These are phyloP conservation scores for Drosophila paramelanica DNA, from an alignment of 2,888 invertebrate species.

Conservation along the genomic window DNA sequence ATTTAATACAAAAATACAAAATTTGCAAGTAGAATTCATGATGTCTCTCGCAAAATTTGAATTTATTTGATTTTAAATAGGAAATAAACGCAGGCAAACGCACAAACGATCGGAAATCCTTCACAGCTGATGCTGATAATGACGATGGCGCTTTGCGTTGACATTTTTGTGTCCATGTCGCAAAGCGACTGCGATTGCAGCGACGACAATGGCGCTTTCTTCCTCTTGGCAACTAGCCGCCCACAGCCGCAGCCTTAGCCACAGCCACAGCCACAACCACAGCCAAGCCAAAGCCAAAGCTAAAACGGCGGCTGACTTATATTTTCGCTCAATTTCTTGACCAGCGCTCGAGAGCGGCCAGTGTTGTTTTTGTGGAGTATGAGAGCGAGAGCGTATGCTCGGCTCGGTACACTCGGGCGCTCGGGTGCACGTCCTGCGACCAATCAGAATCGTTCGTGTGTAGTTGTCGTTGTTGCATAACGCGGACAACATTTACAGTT, in stretches of 20 bases:
- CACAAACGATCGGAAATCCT: constrained; percentile 25
- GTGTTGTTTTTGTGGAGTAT: constrained; percentile 14
- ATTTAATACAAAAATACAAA: too few species aligned
- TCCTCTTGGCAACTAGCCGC: constrained; percentile 31
- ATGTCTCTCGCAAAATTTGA: too few species aligned
- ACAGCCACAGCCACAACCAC: neutral
- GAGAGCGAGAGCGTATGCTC: constrained; percentile 25
- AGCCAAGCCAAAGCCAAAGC: neutral
- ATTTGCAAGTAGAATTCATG: too few species aligned
- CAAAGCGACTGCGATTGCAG: constrained; percentile 18
- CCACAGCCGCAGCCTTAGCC: constrained; percentile 10
- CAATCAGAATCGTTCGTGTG: constrained; percentile 63
- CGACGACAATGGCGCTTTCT: constrained; percentile 35
- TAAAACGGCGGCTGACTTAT: constrained; percentile 16
- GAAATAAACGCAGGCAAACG: neutral
- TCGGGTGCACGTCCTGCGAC: constrained; percentile 57
- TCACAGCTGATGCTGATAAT: constrained; percentile 13
- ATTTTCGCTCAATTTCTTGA: constrained; percentile 51
- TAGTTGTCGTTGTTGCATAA: constrained; percentile 67
- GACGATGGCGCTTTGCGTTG: constrained; percentile 28
- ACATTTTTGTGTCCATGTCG: constrained; percentile 38
- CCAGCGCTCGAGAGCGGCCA: constrained; percentile 36
- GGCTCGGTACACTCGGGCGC: constrained; percentile 15
- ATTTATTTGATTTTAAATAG: neutral
- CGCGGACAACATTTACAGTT: constrained; percentile 57